Base-by-base conservation (phyloP, 1,140 invertebrate genomes). In the Rhyacophila brunnea region DNA sequence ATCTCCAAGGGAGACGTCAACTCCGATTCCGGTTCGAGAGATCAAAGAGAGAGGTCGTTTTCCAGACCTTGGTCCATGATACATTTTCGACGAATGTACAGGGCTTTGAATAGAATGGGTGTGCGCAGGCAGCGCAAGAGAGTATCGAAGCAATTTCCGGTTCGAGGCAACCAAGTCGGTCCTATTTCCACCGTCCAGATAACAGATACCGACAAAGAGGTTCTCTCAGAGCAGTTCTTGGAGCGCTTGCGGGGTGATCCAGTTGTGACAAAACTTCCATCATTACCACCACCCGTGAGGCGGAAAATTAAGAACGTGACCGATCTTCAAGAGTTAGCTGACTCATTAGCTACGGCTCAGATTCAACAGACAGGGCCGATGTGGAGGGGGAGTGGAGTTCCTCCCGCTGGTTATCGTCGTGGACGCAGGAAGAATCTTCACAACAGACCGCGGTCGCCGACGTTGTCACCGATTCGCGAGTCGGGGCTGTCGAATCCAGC, bases 401-500 rank as follows among this genome's bases (percentile, higher is more conserved):
- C 49, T 20, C 40, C 35, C 11, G 13, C 40, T 14, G 20, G 53
- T 20, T 23, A 15, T 6, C 48, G 63, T 6, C 69, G 75, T 0
- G 73, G 70, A 13, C 67, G 76, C 14, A 63, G 78, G 3, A 80
- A 79, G 62, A 80, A 68, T 67, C 80, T 56, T 67, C 70, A 50
- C 70, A 80, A 65, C 66, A 32, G 62, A 10, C 82, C 64, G 56
- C 82, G 70, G 70, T 86, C 78, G n/a, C 82, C 74, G 56, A 80
- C 80, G 28, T 70, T 89, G 38, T 88, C 86, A 23, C 87, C 87
- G 7, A 89, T 88, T 23, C 81, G 84, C 35, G 86, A 89, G 65
- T 87, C 85, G 11, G 87, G 87, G n/a, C 74, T 87, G 1, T 88
- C 86, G 2, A 88, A 88, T 74, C 85, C 87, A 0, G 82, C 83